Evolutionary conservation across 2,113 vertebrate genomes (phyloP), one percentile per base, ranked within the genome.

Genomic region (Nibea coibor): DNA sequence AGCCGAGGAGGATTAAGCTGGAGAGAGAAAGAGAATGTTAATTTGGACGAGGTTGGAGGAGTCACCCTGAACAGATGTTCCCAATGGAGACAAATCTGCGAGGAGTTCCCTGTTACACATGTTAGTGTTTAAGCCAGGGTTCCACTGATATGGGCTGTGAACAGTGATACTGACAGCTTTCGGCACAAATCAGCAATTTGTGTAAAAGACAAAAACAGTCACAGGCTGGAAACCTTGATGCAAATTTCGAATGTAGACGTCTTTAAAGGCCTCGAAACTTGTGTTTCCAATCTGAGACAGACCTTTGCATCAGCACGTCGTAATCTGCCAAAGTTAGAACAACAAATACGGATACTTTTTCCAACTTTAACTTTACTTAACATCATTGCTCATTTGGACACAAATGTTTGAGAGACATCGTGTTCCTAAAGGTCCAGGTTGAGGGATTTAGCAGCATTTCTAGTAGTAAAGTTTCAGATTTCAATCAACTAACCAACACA

Each of bases 61-160:
- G 78, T 78, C 75, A 42, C 39, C 61, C 57, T n/a, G 31, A 88
- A 63, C 72, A 83, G 72, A 72, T 82, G 71, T 78, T 84, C 78
- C 76, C 69, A 43, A 22, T 15, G 64, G 71, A 81, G 72, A 71
- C 66, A 22, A n/a, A 56, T 79, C 79, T 70, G 24, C 3, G 0
- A 65, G 65, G 48, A 65, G 73, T 61, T 63, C 80, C 70, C 62
- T 22, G 16, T 42, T 28, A 31, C 56, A 76, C 72, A 19, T 74
- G 75, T 61, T 57, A 50, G 45, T 43, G 2, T 57, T 77, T 43
- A 71, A 48, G 16, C 50, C 56, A 20, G 26, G 26, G 50, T 22
- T 79, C 54, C 66, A 6, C 66, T 26, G 56, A 70, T n/a, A 19
- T 5, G 22, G 42, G 39, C 58, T 62, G 53, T 31, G 24, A 75